Evolutionary conservation across 2,797 vertebrate genomes (phyloP), one percentile per base, ranked within the genome.

Genomic region (Psittacula derbiana): DNA sequence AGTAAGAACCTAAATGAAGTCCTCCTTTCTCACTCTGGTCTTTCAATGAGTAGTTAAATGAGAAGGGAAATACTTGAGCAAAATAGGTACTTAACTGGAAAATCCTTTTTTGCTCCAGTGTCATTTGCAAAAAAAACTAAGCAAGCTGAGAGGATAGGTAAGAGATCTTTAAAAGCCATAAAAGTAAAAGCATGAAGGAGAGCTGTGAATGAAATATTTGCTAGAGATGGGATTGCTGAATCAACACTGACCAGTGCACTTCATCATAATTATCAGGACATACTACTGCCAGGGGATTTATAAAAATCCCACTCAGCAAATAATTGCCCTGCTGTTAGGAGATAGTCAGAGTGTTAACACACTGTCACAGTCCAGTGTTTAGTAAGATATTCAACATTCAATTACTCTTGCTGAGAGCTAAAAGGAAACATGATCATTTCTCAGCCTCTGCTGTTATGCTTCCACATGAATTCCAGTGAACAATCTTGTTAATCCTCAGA

Each of bases 201-300:
- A 97, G 86, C 95, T 90, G 96, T 94, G 95, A 98, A 97, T 97
- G 97, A 98, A 97, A 95, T 97, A 98, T 97, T 97, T 97, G 97
- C 95, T 79, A 88, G 93, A 94, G 90, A 95, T 67, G 89, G 94
- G 97, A 97, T 97, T 98, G 98, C 98, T 98, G 99, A 99, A 98
- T 99, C 98, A 98, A 98, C 98, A 98, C 98, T 98, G 99, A 98
- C 98, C 98, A 98, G 87, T 97, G 97, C 98, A 98, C 98, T 99
- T 98, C 98, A 98, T 99, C 99, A 98, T 98, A 98, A 99, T 99
- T 98, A 99, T 98, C 98, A 98, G 98, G 97, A 97, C 98, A 97
- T 84, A 96, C 97, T 90, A 95, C 97, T 98, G 98, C 98, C 98
- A 98, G 97, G 98, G 98, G 98, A 98, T 98, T 99, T 98, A 98